Evolutionary conservation across 2,888 invertebrate genomes (phyloP).

Genomic region (Tetragonula carbonaria): DNA sequence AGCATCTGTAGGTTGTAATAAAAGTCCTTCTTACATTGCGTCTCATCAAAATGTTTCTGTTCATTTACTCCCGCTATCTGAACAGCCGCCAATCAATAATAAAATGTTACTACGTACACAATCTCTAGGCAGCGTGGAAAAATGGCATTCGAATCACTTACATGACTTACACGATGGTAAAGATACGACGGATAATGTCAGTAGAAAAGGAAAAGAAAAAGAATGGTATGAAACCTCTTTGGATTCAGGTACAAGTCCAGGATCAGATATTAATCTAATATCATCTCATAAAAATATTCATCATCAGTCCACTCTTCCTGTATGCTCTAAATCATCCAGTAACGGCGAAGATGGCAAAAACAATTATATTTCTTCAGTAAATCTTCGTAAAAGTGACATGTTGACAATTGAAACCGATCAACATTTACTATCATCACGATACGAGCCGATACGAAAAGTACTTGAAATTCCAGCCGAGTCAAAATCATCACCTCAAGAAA

Average conservation of each 20-base stretch:
- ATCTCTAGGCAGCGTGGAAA: conserved; percentile 86
- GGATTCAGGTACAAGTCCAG: conserved; percentile 82
- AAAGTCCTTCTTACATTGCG: conserved; percentile 41
- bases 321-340: conserved; percentile 26
- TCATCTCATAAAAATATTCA: conserved; percentile 49
- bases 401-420: conserved; percentile 58
- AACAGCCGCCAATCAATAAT: conserved; percentile 66
- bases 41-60: conserved; percentile 62
- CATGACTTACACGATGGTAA: conserved; percentile 73
- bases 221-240: conserved; percentile 90
- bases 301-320: conserved; percentile 60
- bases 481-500: conserved; percentile 82
- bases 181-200: conserved; percentile 65
- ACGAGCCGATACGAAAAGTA: conserved; percentile 84
- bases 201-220: conserved; percentile 84
- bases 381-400: conserved; percentile 61
- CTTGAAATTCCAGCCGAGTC: conserved; percentile 86
- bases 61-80: conserved; percentile 68
- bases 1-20: conserved; percentile 64
- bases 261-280: conserved; percentile 47
- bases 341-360: conserved; percentile 53
- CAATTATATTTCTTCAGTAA: conserved; percentile 39
- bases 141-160: conserved; percentile 76
- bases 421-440: conserved; percentile 68
- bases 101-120: conserved; percentile 85